phyloP scores from a whole-genome alignment of 2,888 invertebrate species.

The Apomyelois bistriatella region DNA sequence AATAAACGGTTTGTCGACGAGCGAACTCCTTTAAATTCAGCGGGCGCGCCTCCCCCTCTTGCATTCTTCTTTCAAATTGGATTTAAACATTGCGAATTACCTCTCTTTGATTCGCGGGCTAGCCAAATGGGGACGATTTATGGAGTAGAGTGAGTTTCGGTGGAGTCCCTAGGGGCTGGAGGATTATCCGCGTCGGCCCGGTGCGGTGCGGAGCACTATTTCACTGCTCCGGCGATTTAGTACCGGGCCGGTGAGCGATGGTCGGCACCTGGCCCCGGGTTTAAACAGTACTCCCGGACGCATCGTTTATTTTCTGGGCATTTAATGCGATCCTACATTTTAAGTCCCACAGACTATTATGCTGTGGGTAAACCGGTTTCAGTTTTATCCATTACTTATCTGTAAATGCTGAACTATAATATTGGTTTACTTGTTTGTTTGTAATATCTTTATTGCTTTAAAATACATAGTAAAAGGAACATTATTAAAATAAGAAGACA shows the following conservation, averaged over 20 bases:
- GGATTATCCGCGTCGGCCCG: constrained; percentile 16
- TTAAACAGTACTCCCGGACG: constrained; percentile 29
- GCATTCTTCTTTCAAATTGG: constrained; percentile 54
- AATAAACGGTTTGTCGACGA: constrained; percentile 23
- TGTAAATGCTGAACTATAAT: not conserved
- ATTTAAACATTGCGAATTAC: constrained; percentile 76
- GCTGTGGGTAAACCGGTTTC: constrained; percentile 21
- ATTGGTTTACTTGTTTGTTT: too few species aligned
- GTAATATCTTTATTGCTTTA: too few species aligned
- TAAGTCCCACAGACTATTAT: constrained; percentile 41
- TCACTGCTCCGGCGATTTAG: constrained; percentile 52
- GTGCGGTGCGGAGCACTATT: constrained; percentile 27
- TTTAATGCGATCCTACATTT: constrained; percentile 69
- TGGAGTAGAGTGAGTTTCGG: constrained; percentile 42
- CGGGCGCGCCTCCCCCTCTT: constrained; percentile 31
- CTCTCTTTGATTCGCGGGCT: constrained; percentile 74
- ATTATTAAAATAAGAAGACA: too few species aligned
- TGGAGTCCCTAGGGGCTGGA: constrained; percentile 25
- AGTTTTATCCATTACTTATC: not conserved
- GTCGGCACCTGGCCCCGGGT: constrained; percentile 25
- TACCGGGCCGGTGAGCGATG: constrained; percentile 41
- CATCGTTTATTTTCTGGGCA: constrained; percentile 55
- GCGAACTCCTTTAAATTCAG: constrained; percentile 20
- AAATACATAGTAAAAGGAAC: too few species aligned
- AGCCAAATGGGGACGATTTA: constrained; percentile 74